Base-by-base conservation (phyloP, 2,113 vertebrate genomes). In the Laticauda colubrina region DNA sequence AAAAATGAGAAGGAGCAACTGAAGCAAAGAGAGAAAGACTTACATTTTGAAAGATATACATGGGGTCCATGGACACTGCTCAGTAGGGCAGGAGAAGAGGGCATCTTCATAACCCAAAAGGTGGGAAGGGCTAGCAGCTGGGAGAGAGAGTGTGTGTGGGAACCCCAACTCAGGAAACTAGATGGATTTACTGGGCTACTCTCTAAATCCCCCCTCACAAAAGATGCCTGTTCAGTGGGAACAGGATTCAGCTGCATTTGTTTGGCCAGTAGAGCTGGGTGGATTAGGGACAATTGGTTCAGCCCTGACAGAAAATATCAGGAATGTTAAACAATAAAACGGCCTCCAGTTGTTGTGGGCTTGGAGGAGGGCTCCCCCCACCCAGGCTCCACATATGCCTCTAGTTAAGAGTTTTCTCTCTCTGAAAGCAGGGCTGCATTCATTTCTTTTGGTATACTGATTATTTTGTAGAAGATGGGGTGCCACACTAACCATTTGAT, bases 231-330 rank as follows among this genome's bases (percentile, higher is more conserved):
- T 97, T 97, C n/a, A 90, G 91, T 95, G 94, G 24, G 95, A 96
- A 96, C 96, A 96, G 96, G 96, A 96, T 95, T 96, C 96, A 97
- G 96, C 97, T 96, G 93, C 95, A 97, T 96, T 97, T 96, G 96
- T 96, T 96, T 96, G 95, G 97, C 96, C 97, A 97, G 96, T 94
- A 96, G 96, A 97, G 97, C 97, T 95, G 95, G 94, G 95, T 5
- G 97, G 97, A 97, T 97, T 97, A 97, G 95, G 96, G 95, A 96
- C 96, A 96, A 97, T 97, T 97, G 96, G 97, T 97, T 97, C 97
- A 97, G 97, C 96, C 96, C 95, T 97, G 96, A 97, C 96, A 96
- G 96, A 96, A 97, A 97, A 97, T 94, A 97, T 95, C 96, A 97
- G 96, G 97, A 97, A 97, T 97, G 96, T 97, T 96, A 95, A 96